Evolutionary conservation across 1,140 invertebrate species (phyloP), one percentile per base, ranked within the genome.

Genomic region (Pantala flavescens): DNA sequence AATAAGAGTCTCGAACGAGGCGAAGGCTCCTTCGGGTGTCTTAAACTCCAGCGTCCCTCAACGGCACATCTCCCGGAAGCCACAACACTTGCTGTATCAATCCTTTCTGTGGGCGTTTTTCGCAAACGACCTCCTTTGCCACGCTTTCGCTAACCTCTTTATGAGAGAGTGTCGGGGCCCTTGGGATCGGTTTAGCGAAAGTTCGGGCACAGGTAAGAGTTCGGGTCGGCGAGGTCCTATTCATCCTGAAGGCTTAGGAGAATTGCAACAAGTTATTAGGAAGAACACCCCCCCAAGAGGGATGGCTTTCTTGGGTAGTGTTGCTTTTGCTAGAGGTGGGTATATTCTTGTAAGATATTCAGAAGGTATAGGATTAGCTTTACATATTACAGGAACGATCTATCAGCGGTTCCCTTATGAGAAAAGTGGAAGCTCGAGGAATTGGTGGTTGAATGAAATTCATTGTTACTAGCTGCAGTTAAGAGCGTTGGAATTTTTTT

Each of bases 211-310:
- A 63, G 49, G 49, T 63, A 63, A 63, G 43, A 9, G 49, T 63
- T 16, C 5, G 49, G n/a, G 49, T 63, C 49, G 49, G 49, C 12
- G 49, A 16, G n/a, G 49, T 16, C 49, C n/a, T 63, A 63, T 63
- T 36, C 28, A 63, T 63, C 49, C 49, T 5, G 49, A 1, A 19
- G 49, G 49, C 3, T 63, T 63, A 63, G n/a, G 49, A 63, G 49
- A 63, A 63, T 63, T 63, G 49, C 49, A 63, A 63, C 49, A 63
- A 63, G 49, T 63, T 63, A 63, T 63, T 7, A 63, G 49, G 49
- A 21, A 12, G 16, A 21, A 16, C 10, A 49, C 9, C 43, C 12
- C 49, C n/a, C 49, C 49, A 14, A 14, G 49, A 21, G n/a, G 49
- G 28, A 36, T 63, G 49, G 12, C 49, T 63, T 63, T 63, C 49